Conservation (phyloP, 2,888 invertebrate species). For the Arge pagana region DNA sequence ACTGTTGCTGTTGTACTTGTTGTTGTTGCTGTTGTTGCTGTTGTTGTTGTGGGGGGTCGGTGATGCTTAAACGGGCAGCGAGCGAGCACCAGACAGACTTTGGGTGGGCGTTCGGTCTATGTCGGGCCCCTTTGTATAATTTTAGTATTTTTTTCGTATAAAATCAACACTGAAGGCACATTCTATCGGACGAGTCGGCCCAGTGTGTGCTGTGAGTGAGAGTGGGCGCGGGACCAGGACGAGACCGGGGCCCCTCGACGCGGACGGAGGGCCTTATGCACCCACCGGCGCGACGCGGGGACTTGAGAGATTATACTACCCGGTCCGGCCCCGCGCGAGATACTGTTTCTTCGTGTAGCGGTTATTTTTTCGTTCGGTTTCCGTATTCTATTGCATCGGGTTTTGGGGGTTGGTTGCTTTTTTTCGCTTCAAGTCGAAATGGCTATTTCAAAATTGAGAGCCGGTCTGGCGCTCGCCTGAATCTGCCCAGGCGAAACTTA, state of each 20-base stretch:
- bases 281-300: conserved; percentile 36
- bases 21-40: neutral
- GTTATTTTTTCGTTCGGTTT: conserved; percentile 59
- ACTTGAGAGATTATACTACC: neutral
- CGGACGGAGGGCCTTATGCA: conserved; percentile 52
- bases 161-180: conserved; percentile 93
- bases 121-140: conserved; percentile 84
- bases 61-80: conserved; percentile 48
- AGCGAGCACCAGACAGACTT: conserved; percentile 61
- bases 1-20: neutral
- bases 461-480: conserved; percentile 60
- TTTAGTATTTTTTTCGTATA: conserved; percentile 79
- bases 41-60: no score
- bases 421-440: conserved; percentile 59
- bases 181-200: conserved; percentile 93
- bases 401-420: conserved; percentile 68
- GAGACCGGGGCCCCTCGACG: conserved; percentile 2
- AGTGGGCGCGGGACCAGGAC: conserved; percentile 60
- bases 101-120: conserved; percentile 81
- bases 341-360: conserved; percentile 56
- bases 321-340: conserved; percentile 48
- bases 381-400: conserved; percentile 74
- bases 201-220: conserved; percentile 75
- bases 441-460: conserved; percentile 78
- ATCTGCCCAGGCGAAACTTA: conserved; percentile 51